Base-by-base conservation (phyloP, 1,140 invertebrate species). In the Camponotus floridanus region DNA sequence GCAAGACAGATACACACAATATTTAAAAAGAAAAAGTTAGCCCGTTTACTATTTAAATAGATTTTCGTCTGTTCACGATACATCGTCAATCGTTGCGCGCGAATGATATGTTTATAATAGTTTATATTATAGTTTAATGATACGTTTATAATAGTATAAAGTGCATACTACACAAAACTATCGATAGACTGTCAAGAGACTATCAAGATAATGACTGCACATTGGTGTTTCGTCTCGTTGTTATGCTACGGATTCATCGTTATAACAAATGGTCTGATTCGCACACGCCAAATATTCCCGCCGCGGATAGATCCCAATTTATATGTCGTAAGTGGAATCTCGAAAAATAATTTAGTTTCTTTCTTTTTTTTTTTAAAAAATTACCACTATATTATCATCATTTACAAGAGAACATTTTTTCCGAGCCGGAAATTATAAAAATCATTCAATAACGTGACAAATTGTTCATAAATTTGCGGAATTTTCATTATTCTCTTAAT, bases 301-400 rank as follows among this genome's bases (percentile, higher is more conserved):
- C 31, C 79, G 18, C n/a, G 1, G 2, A 18, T 1, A 6, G 68
- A 74, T 39, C 42, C 79, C 21, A 83, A 83, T 48, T 9, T 74
- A 74, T 13, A 62, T 31, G 4, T 83, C 6, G 79, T 83, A 83
- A 74, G 79, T 73, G 11, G 13, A 83, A 48, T n/a, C 11, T 57
- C n/a, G 36, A 57, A 21, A 15, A 33, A 39, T 21, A 8, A 36
- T 55, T n/a, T 21, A 42, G 18, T 31, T 51, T 39, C 9, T n/a
- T 8, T 48, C 7, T 48, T 51, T 18, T 26, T 48, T 61, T 57
- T 21, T 26, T 76, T 0, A n/a, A 3, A 51, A 15, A 3, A 73
- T 5, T 55, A 18, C 15, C 48, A 51, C 15, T 51, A 51, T 51
- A 18, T 51, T 51, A 48, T 51, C 15, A 51, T 51, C 18, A 51